Percentiles rank a stretch among this genome's conserved stretches.
phyloP scores from a whole-genome alignment of 2,113 vertebrate species.

The Ginglymostoma cirratum region DNA sequence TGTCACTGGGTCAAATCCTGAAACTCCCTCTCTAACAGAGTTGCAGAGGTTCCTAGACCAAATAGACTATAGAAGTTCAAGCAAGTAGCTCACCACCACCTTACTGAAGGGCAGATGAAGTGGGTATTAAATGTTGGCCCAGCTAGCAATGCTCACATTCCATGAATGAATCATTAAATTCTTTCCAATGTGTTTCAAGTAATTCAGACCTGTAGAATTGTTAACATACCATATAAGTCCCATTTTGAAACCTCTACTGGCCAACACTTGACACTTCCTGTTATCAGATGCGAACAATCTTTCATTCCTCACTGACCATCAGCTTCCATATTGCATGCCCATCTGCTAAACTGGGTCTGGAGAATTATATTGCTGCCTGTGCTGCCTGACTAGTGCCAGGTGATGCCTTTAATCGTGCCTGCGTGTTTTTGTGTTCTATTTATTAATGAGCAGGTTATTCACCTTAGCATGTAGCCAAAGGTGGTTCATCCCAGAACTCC shows the following conservation, averaged over 20 bases:
- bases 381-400: not conserved
- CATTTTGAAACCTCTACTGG: not conserved
- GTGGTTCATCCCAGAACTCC: not conserved
- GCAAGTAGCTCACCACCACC: no score
- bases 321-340: not conserved
- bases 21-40: no score
- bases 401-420: not conserved
- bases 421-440: not conserved
- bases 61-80: no score
- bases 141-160: no score
- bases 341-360: not conserved
- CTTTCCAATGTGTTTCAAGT: not conserved
- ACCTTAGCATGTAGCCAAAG: not conserved
- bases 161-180: no score
- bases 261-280: not conserved
- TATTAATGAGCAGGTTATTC: not conserved
- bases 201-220: not conserved
- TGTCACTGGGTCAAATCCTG: no score
- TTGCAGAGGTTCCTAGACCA: no score
- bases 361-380: not conserved
- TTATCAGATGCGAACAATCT: not conserved
- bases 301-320: not conserved
- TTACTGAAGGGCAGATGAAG: no score
- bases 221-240: not conserved
- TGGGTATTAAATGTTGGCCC: no score